Evolutionary conservation across 2,113 vertebrate species (phyloP).

Genomic region (Furnarius figulus): DNA sequence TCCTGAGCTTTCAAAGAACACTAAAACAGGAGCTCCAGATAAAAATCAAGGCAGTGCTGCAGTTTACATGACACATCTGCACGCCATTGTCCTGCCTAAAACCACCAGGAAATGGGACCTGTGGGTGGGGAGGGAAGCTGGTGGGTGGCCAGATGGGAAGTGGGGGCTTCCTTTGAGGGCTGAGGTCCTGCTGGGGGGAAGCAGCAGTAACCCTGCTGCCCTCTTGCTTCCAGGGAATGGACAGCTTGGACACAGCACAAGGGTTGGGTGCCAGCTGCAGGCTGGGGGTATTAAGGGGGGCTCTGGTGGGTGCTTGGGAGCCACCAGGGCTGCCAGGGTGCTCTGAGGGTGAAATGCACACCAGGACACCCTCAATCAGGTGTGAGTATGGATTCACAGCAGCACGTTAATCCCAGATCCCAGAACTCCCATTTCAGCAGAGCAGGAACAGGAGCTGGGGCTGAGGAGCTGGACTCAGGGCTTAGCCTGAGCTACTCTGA

Average conservation of each 20-base stretch:
- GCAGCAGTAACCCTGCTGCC: background rate
- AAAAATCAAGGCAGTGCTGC: background rate
- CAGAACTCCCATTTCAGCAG: background rate
- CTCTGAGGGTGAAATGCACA: background rate
- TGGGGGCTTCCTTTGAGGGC: background rate
- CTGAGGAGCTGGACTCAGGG: background rate
- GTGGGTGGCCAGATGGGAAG: background rate
- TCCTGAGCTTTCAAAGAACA: background rate
- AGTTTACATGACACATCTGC: background rate
- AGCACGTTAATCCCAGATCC: no score
- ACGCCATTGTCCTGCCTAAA: background rate
- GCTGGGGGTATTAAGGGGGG: background rate
- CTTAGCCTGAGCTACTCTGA: conserved; percentile 3
- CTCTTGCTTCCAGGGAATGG: background rate
- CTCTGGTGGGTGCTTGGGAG: background rate
- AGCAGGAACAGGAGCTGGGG: background rate
- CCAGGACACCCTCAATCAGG: background rate
- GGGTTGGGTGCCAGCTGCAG: background rate
- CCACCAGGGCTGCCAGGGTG: background rate
- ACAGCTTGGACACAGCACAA: background rate
- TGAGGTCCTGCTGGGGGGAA: background rate
- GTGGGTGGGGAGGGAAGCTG: background rate
- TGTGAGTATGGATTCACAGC: no score
- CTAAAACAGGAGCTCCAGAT: background rate
- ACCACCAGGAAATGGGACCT: background rate